Percentiles rank a stretch among this genome's conserved stretches.
Evolutionary conservation across 2,113 vertebrate species (phyloP).

Genomic region (Aleadryas rufinucha): DNA sequence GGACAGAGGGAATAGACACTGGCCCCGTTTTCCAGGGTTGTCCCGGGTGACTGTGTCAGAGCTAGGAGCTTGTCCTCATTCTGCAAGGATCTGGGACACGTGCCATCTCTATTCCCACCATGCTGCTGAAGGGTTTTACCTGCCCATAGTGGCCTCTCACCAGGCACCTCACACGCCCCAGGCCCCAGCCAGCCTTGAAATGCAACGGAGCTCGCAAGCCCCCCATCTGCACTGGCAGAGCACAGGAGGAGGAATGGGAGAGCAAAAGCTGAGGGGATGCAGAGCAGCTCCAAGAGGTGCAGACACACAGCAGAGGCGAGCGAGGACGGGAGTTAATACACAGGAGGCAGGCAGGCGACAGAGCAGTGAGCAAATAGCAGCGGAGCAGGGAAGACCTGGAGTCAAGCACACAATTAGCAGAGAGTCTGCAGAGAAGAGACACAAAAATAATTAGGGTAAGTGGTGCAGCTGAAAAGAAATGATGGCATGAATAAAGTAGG

Average conservation of each 20-base stretch:
- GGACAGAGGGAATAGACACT: background rate
- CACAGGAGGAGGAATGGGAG: background rate
- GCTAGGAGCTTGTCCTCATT: conserved; percentile 16
- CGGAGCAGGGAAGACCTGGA: background rate
- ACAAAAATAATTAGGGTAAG: conserved; percentile 36
- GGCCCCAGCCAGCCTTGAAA: background rate
- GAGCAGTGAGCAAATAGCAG: background rate
- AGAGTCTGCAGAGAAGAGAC: conserved; percentile 18
- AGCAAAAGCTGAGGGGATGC: background rate
- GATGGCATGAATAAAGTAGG: background rate
- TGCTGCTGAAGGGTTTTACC: background rate
- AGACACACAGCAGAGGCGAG: background rate
- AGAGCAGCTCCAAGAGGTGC: background rate
- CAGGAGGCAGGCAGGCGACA: background rate
- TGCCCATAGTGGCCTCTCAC: background rate
- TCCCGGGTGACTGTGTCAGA: background rate
- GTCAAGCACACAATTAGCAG: conserved; percentile 24
- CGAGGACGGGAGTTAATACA: background rate
- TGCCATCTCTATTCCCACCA: background rate
- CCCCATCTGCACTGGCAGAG: background rate
- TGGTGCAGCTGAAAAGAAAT: conserved; percentile 11
- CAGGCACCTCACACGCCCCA: background rate
- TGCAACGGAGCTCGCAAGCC: background rate
- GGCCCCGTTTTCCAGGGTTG: background rate
- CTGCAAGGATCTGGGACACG: background rate